Evolutionary conservation across 2,113 vertebrate genomes (phyloP), one percentile per base, ranked within the genome.

Genomic region (Sprattus sprattus): DNA sequence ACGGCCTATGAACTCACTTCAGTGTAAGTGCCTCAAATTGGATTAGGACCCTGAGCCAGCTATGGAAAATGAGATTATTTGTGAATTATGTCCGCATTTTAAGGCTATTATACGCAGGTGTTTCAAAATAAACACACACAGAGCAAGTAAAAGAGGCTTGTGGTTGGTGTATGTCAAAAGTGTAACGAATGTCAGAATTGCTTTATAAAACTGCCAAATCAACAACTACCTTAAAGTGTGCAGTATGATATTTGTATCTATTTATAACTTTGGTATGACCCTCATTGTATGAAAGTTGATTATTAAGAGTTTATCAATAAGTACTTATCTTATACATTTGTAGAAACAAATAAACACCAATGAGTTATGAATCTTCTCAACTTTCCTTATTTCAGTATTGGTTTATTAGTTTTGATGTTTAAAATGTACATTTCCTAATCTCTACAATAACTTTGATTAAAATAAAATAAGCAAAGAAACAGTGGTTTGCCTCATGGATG

Each of bases 101-200:
- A 78, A 78, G 39, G 71, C 25, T 32, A 78, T 78, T 78, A 78
- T 78, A 78, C 10, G 5, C 71, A 44, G 2, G 11, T 78, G 71
- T 39, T 78, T 78, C 28, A 78, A 78, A 78, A 78, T 78, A 78
- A 78, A 78, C 71, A 78, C 71, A 39, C 71, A 39, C 39, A 39
- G 39, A 39, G 39, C 39, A 39, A 39, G 39, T 39, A 39, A 1
- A 39, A 39, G 39, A 1, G 2, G 39, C 39, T 39, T 39, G 39
- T 39, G 39, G 39, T 39, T 39, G 39, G 39, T 39, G 39, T 39
- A 39, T 39, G 39, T 39, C 1, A 39, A 39, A 39, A 39, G 39
- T 39, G 39, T 39, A 39, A 39, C 39, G 39, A 39, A 39, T 39
- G 39, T 39, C 39, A 39, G n/a, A 39, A 39, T 39, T 39, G 39